phyloP scores from a whole-genome alignment of 35 echinoderm and acorn worm genomes.

The Ophiothrix spiculata region DNA sequence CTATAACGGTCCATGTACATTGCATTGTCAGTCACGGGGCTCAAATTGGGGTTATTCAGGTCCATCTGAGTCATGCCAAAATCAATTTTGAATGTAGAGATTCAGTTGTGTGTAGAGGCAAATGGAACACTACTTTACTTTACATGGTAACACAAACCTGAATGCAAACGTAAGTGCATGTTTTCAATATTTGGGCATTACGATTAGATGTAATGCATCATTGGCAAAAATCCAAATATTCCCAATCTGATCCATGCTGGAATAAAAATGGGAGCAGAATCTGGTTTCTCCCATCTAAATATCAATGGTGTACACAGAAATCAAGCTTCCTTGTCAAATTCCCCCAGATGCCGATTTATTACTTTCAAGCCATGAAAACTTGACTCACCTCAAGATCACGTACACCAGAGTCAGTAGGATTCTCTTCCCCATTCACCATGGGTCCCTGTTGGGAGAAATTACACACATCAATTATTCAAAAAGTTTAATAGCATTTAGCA shows the following conservation, averaged over 20 bases:
- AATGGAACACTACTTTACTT: neutral
- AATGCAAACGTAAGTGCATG: too few relatives aligned
- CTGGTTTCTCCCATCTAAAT: neutral
- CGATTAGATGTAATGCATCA: too few relatives aligned
- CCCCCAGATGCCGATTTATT: neutral
- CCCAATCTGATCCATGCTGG: too few relatives aligned
- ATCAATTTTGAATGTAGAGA: too few relatives aligned
- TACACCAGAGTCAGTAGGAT: neutral
- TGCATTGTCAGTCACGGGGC: too few relatives aligned
- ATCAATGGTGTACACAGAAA: neutral
- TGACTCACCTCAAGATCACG: slow-evolving; percentile 17
- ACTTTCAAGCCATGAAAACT: neutral
- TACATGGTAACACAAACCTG: neutral
- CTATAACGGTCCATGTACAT: too few relatives aligned
- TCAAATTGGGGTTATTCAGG: too few relatives aligned
- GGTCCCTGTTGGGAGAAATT: neutral
- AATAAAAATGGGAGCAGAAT: neutral
- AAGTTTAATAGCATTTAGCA: neutral
- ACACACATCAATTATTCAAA: neutral
- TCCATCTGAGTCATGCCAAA: too few relatives aligned
- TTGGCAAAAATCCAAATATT: too few relatives aligned
- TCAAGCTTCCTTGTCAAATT: neutral
- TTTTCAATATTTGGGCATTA: too few relatives aligned
- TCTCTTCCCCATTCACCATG: slow-evolving; percentile 10
- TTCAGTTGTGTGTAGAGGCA: too few relatives aligned